Evolutionary conservation across 2,797 vertebrate species (phyloP).

Genomic region (Rhinatrema bivittatum): DNA sequence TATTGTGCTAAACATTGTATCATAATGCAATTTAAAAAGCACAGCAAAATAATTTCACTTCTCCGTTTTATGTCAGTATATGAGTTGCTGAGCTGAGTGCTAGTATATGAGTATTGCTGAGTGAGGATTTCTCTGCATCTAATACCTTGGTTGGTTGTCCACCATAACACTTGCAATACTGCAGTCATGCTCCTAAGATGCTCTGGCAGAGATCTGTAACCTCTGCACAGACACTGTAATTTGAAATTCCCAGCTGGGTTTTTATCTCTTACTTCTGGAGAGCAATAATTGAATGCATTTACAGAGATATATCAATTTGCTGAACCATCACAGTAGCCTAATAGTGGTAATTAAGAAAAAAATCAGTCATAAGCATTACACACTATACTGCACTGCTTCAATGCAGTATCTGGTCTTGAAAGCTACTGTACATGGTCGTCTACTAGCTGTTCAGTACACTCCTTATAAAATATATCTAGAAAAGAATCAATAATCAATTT

Average conservation of each 20-base stretch:
- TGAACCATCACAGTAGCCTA: background rate
- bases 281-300: constrained; percentile 4
- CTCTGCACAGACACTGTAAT: background rate
- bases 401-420: background rate
- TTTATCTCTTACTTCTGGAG: constrained; percentile 2
- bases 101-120: no score
- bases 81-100: background rate
- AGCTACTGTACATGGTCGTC: background rate
- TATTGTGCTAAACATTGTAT: no score
- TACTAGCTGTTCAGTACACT: background rate
- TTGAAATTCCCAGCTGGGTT: constrained; percentile 3
- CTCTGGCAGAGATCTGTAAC: background rate
- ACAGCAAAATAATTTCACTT: background rate
- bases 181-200: background rate
- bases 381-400: background rate
- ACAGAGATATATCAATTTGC: constrained; percentile 10
- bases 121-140: background rate
- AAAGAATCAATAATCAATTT: constrained; percentile 11
- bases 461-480: background rate
- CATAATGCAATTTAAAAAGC: no score
- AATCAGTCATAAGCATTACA: constrained; percentile 10
- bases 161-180: background rate
- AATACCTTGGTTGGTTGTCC: background rate
- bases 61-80: background rate
- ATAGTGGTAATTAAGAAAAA: constrained; percentile 4